Evolutionary conservation across 2,113 vertebrate species (phyloP), one percentile per base, ranked within the genome.

Genomic region (Morone saxatilis): DNA sequence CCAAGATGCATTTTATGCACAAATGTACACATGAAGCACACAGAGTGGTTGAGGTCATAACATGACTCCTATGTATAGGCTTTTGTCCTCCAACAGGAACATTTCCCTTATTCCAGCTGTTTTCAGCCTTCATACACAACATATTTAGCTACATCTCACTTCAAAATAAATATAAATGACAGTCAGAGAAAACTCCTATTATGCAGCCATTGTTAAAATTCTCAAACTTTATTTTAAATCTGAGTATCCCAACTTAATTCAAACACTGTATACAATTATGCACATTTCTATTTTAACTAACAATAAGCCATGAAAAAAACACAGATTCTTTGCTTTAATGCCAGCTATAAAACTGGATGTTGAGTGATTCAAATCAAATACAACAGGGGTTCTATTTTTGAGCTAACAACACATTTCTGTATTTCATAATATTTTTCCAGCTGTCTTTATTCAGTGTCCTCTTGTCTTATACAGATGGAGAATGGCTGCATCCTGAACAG

Each of bases 401-500:
- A 53, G 20, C 4, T n/a, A 9, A 5, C 7, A 19, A 3, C 31
- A 16, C 53, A 10, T 14, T 13, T 20, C 57, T n/a, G 45, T 25
- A 4, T 59, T 31, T 19, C 7, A 36, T 17, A 1, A 14, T 4
- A 1, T 25, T 20, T 4, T 19, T 31, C 25, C 70, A 13, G 22
- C 45, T 20, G 47, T 69, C 12, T 77, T 54, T 69, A 62, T 14
- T 68, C 8, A 1, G 20, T 12, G 0, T 7, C 48, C 17, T 62
- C 38, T 13, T 51, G 22, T 51, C 43, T 7, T 11, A 1, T 78
- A 41, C 88, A 94, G 94, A 87, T 92, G 83, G 92, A 94, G 86
- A 94, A 94, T 22, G 90, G 91, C 79, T 91, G 88, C 80, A 83
- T 93, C 69, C 81, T 90, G 70, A 86, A 41, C 65, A 59, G 62